Evolutionary conservation across 2,113 vertebrate genomes (phyloP), one percentile per base, ranked within the genome.

Genomic region (Lamprologus tigripictilis): DNA sequence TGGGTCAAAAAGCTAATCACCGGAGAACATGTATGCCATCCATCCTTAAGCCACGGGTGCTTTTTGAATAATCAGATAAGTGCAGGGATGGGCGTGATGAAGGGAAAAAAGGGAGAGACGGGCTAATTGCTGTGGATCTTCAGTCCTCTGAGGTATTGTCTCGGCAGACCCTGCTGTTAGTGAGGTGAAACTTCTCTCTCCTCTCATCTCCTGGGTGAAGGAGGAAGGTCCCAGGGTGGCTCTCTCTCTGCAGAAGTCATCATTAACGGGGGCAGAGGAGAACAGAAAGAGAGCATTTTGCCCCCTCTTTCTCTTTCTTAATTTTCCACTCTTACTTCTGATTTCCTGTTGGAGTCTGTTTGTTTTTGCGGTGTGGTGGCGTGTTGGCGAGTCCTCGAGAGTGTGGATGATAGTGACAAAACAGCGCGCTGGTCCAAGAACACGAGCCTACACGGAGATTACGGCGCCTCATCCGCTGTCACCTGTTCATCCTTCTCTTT

Each of bases 41-140:
- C 73, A 11, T 61, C 61, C 19, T 49, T 58, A 83, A 90, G 78
- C 78, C 81, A 51, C 4, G 51, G 83, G 58, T 84, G 12, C 76
- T 40, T 13, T 85, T 84, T 86, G 28, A 89, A 89, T 66, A 84
- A 68, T 82, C 68, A 81, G 83, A 86, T 83, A 80, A 85, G 82
- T 57, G 88, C 33, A 53, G 83, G 17, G 71, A 85, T 80, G 53
- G 84, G 82, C 7, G 4, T 23, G 54, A 61, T 51, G 61, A 81
- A 79, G 71, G 83, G 68, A 81, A 81, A 82, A 81, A 73, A 87
- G 54, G 79, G 45, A 82, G 79, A 84, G 80, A 79, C 51, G 7
- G 47, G 81, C 84, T 92, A 89, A 93, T 89, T 90, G 85, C 87
- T 92, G 86, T 87, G 81, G 88, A 86, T 90, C 83, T 79, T 54